These are phyloP conservation scores for Phocoena phocoena DNA, from an alignment of 2,113 vertebrate species.

Conservation along the genomic window DNA sequence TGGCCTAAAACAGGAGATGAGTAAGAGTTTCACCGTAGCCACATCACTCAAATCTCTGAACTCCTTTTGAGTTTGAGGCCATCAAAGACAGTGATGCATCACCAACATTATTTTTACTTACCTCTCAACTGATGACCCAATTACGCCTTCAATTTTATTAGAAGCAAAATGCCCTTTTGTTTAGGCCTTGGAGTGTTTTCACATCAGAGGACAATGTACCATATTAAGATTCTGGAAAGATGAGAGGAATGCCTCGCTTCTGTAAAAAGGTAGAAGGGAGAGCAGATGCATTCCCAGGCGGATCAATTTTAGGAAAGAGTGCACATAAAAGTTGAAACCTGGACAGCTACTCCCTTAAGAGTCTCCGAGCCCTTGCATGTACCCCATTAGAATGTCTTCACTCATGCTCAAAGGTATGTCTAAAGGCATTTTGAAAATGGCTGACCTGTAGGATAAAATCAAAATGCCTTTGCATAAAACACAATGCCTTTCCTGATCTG, in stretches of 20 bases:
- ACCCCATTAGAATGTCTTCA: background rate
- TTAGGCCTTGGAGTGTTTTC: background rate
- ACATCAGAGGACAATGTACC: background rate
- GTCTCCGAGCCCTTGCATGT: background rate
- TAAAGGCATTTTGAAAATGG: background rate
- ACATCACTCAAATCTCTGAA: background rate
- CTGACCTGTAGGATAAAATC: background rate
- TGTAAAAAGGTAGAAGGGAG: background rate
- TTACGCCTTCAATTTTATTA: background rate
- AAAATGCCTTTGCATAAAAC: background rate
- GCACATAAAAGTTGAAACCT: background rate
- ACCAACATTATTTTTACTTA: slow-evolving; percentile 28
- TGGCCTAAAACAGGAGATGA: background rate
- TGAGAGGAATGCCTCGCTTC: background rate
- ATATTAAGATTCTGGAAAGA: background rate
- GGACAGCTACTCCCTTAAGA: background rate
- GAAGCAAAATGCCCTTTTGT: background rate
- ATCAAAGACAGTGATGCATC: background rate
- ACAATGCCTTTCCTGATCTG: background rate
- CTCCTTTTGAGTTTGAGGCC: background rate
- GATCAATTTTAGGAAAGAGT: background rate
- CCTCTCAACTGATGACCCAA: background rate
- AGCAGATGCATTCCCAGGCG: background rate
- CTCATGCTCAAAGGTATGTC: background rate
- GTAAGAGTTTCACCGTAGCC: background rate